Base-by-base conservation (phyloP, 2,888 invertebrate species). In the Cephus nigrinus region DNA sequence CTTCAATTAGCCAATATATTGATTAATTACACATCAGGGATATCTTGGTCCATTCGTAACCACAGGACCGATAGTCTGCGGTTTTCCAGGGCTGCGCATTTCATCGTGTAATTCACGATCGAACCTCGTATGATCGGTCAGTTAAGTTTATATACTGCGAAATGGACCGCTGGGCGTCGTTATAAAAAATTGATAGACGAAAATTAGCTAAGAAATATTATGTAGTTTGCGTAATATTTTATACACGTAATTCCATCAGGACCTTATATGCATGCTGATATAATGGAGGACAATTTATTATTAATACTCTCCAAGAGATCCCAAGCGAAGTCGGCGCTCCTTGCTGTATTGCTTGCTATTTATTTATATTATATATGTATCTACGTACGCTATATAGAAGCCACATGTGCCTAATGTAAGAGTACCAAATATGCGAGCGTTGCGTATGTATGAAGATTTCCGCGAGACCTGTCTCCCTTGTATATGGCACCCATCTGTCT, bases 1-100 rank as follows among this genome's bases (percentile, higher is more conserved):
- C 84, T 85, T 87, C 88, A 86, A 88, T 89, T 88, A 88, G 84
- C 82, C 80, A 81, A 83, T 84, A 86, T 86, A 73, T 73, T 34
- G 73, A 73, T 33, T 73, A 88, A 88, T 86, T 85, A 82, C 80
- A 81, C 83, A 85, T 84, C 85, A 83, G 83, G 84, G 84, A 82
- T 83, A 85, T 84, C 84, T 84, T 83, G 82, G 80, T 73, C 75
- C 71, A 76, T 69, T 76, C 76, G 75, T 68, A 75, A 82, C 82
- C 82, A 80, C 80, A 78, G 79, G 71, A 55, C 71, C 84, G 80
- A 86, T 85, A 84, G 84, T 84, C 82, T 81, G 82, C 34, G 83
- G 85, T 84, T 86, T 84, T 82, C 81, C 83, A 86, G 86, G 83
- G 86, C 82, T 84, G 76, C 76, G 80, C 79, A 77, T 80, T 82